Percentiles rank a stretch among this genome's conserved stretches.
These are phyloP conservation scores for Callipepla squamata DNA, from an alignment of 2,113 vertebrate species.

Conservation along the genomic window DNA sequence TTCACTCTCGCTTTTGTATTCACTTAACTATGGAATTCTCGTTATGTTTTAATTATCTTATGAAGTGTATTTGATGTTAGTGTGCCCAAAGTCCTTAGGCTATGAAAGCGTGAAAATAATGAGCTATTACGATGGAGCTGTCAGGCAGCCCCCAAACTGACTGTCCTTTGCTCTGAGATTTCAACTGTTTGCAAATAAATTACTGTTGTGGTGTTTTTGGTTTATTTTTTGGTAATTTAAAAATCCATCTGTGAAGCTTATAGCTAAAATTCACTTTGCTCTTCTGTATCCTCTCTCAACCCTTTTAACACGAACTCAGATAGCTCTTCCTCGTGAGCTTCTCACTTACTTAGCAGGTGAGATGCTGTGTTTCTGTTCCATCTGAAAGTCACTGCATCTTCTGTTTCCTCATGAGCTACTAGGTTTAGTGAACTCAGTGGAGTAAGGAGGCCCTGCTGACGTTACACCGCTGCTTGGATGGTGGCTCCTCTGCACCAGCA, in stretches of 20 bases:
- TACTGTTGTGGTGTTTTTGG: neutral
- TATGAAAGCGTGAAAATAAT: slow-evolving; percentile 69
- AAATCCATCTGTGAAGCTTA: neutral
- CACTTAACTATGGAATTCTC: slow-evolving; percentile 3
- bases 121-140: slow-evolving; percentile 56
- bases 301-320: neutral
- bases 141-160: slow-evolving; percentile 41
- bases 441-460: neutral
- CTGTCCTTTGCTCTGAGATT: slow-evolving; percentile 40
- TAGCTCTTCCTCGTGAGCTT: neutral
- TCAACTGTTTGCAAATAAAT: slow-evolving; percentile 34
- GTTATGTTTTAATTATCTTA: slow-evolving; percentile 48
- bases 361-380: neutral
- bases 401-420: neutral
- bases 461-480: neutral
- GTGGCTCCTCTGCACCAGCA: neutral
- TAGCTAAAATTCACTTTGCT: neutral
- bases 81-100: slow-evolving; percentile 54
- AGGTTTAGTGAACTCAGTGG: neutral
- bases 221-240: neutral
- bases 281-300: neutral
- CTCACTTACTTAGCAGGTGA: neutral
- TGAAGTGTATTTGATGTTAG: slow-evolving; percentile 54
- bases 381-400: neutral
- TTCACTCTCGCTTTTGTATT: slow-evolving; percentile 1